These are phyloP conservation scores for Apogon talboti DNA, from an alignment of 2,797 vertebrate genomes.

Conservation along the genomic window DNA sequence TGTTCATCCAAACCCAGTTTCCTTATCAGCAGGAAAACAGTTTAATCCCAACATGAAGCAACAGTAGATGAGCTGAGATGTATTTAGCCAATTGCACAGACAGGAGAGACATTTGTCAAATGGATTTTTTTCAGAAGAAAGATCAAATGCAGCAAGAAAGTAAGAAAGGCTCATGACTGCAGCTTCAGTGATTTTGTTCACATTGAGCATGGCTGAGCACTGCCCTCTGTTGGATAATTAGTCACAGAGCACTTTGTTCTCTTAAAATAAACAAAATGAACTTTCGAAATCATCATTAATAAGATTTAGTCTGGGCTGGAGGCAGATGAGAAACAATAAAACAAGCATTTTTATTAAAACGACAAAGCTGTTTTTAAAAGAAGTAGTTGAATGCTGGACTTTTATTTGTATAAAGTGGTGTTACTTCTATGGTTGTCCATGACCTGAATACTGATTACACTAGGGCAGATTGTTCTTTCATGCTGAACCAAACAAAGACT, in stretches of 20 bases:
- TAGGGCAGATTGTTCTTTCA: too few relatives aligned
- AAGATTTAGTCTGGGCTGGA: not conserved
- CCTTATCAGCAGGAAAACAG: constrained; percentile 44
- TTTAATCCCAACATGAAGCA: constrained; percentile 27
- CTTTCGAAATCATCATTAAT: not conserved
- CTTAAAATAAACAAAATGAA: not conserved
- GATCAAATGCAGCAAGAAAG: constrained; percentile 48
- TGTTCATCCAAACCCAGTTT: constrained; percentile 50
- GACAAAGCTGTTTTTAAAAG: too few relatives aligned
- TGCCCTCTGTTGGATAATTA: constrained; percentile 62
- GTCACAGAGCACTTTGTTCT: not conserved
- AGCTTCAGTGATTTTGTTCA: constrained; percentile 31
- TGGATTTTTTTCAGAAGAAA: constrained; percentile 27
- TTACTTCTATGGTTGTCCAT: too few relatives aligned
- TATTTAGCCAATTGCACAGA: constrained; percentile 31
- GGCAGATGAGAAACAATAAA: too few relatives aligned
- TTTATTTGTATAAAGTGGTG: too few relatives aligned
- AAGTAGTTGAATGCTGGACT: too few relatives aligned
- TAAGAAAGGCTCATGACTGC: constrained; percentile 38
- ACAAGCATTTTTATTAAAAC: too few relatives aligned
- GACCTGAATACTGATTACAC: too few relatives aligned
- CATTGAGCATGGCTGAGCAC: constrained; percentile 33
- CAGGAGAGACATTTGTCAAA: constrained; percentile 21
- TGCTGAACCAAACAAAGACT: too few relatives aligned
- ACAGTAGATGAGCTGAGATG: constrained; percentile 5